A percentile compares a stretch with the other conserved stretches of the same genome.
phyloP scores from a whole-genome alignment of 2,113 vertebrate species.

The Dicrurus megarhynchus region DNA sequence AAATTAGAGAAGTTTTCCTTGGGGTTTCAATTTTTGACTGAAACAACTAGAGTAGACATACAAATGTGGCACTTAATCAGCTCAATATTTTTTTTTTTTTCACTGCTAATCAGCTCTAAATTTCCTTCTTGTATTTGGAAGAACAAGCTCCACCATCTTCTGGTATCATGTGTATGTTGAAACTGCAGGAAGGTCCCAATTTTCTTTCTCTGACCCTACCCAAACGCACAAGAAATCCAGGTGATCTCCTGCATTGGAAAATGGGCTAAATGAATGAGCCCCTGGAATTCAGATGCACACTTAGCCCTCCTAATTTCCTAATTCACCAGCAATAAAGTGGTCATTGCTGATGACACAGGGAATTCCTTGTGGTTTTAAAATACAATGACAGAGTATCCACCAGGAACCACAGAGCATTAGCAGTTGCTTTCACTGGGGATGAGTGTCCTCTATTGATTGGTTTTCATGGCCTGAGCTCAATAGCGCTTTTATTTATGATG shows the following conservation, averaged over 20 bases:
- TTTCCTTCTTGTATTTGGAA: background rate
- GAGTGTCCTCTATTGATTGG: slow-evolving; percentile 38
- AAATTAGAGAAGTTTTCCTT: background rate
- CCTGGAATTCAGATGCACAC: background rate
- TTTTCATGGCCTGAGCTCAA: slow-evolving; percentile 24
- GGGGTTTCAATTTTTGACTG: background rate
- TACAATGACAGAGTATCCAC: slow-evolving; percentile 14
- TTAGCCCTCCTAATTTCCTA: background rate
- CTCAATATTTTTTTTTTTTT: background rate
- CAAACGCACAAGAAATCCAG: background rate
- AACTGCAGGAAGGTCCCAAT: background rate
- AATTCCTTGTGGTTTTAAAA: slow-evolving; percentile 59
- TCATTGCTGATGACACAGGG: slow-evolving; percentile 40
- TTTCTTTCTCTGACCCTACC: background rate
- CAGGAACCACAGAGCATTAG: slow-evolving; percentile 22
- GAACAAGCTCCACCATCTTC: background rate
- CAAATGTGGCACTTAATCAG: background rate
- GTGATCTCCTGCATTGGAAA: background rate
- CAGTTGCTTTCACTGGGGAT: background rate
- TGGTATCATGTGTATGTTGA: background rate
- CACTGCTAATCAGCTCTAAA: background rate
- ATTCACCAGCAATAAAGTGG: background rate
- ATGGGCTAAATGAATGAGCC: background rate
- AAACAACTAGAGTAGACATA: background rate
- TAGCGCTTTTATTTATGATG: slow-evolving; percentile 22